These are phyloP conservation scores for Phoenicopterus ruber DNA, from an alignment of 2,113 vertebrate species.

Conservation along the genomic window DNA sequence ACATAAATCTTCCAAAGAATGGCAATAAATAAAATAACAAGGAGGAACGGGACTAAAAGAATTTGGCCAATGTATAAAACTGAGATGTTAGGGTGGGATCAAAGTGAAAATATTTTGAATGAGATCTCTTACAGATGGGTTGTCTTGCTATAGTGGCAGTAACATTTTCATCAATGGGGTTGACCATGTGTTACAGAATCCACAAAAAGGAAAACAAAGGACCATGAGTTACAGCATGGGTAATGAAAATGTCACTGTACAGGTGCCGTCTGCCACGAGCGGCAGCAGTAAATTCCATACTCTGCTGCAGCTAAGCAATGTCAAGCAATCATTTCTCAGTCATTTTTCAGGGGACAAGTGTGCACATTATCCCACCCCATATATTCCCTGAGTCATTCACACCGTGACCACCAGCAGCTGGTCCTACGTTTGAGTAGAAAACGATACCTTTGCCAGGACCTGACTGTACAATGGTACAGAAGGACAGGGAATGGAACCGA, in stretches of 20 bases:
- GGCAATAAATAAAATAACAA: conserved; percentile 36
- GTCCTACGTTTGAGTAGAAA: neutral
- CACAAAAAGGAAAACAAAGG: neutral
- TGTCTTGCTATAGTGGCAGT: neutral
- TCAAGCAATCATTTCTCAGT: neutral
- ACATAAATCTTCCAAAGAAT: conserved; percentile 24
- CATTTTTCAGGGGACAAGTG: neutral
- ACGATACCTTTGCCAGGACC: neutral
- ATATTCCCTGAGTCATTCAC: neutral
- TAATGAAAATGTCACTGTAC: neutral
- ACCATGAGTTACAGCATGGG: neutral
- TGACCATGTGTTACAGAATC: neutral
- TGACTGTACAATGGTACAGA: neutral
- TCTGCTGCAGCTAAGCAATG: neutral
- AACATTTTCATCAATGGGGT: neutral
- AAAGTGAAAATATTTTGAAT: neutral
- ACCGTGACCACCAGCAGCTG: neutral
- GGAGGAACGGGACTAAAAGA: neutral
- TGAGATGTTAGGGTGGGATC: neutral
- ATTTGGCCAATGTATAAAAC: neutral
- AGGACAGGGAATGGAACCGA: neutral
- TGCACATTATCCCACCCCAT: neutral
- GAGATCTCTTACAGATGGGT: neutral
- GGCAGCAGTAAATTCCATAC: conserved; percentile 13
- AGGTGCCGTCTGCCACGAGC: neutral